Conservation (phyloP, 2,888 invertebrate genomes). For the Nesidiocoris tenuis region DNA sequence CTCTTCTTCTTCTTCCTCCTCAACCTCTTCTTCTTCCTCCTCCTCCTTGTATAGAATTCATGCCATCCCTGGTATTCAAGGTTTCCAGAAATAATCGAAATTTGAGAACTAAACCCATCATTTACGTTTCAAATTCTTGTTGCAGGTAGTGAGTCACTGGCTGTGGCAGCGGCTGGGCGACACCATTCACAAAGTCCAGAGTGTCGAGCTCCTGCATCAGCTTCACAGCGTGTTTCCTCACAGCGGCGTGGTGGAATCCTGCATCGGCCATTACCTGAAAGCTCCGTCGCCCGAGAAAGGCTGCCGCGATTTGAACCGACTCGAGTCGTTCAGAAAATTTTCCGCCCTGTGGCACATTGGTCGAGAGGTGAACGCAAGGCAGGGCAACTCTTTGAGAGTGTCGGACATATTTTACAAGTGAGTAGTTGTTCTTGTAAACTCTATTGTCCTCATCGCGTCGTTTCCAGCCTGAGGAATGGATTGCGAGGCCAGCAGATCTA, state of each 20-base stretch:
- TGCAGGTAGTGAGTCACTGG: slow-evolving; percentile 64
- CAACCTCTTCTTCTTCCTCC: too few species aligned
- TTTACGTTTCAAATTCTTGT: too few species aligned
- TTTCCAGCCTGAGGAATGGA: too few species aligned
- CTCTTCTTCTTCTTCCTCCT: too few species aligned
- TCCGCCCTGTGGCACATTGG: slow-evolving; percentile 75
- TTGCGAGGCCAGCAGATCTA: too few species aligned
- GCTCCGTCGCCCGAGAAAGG: neutral
- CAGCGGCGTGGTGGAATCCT: slow-evolving; percentile 67
- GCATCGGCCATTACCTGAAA: slow-evolving; percentile 50
- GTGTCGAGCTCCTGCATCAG: slow-evolving; percentile 72
- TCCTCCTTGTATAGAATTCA: too few species aligned
- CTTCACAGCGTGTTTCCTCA: slow-evolving; percentile 68
- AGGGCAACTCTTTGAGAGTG: slow-evolving; percentile 50
- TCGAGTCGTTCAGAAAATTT: slow-evolving; percentile 66
- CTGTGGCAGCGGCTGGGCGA: slow-evolving; percentile 71
- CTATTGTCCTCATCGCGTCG: too few species aligned
- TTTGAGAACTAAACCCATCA: too few species aligned
- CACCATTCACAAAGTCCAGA: slow-evolving; percentile 61
- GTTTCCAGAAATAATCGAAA: too few species aligned
- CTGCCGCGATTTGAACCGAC: slow-evolving; percentile 47
- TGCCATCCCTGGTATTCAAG: too few species aligned
- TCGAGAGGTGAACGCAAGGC: slow-evolving; percentile 61
- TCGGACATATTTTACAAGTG: slow-evolving; percentile 62
- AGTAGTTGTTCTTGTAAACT: too few species aligned